A percentile compares a stretch with the other conserved stretches of the same genome.
Conservation (phyloP, 2,888 invertebrate species). For the Diplolepis rosae region DNA sequence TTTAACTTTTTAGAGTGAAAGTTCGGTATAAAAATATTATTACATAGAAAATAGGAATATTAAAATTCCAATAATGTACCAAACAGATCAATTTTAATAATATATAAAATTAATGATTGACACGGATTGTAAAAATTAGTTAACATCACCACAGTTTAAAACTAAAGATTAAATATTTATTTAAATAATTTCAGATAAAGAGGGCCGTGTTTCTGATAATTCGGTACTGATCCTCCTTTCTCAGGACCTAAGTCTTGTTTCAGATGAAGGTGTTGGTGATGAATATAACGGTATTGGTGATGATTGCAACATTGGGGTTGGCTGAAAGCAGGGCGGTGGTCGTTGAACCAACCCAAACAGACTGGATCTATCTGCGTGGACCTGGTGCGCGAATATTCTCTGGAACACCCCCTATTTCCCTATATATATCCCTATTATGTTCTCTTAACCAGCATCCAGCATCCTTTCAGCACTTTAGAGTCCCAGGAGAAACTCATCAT, state of each 20-base stretch:
- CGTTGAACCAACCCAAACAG: slow-evolving; percentile 70
- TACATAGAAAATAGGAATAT: too few species aligned
- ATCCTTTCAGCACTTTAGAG: slow-evolving; percentile 4
- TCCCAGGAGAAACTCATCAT: slow-evolving; percentile 18
- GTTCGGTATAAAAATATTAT: too few species aligned
- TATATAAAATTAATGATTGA: too few species aligned
- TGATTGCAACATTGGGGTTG: slow-evolving; percentile 61
- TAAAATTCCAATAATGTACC: too few species aligned
- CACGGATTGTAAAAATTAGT: too few species aligned
- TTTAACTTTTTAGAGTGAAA: too few species aligned
- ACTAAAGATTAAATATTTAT: too few species aligned
- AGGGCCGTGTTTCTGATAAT: not conserved
- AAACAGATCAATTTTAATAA: too few species aligned
- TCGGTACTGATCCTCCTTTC: slow-evolving; percentile 4
- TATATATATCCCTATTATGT: not conserved
- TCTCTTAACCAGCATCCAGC: not conserved
- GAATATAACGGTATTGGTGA: not conserved
- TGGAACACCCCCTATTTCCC: slow-evolving; percentile 4
- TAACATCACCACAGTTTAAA: too few species aligned
- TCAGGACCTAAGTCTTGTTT: not conserved
- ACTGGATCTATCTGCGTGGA: slow-evolving; percentile 65
- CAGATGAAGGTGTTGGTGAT: slow-evolving; percentile 9
- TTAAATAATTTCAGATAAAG: too few species aligned
- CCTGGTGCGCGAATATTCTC: slow-evolving; percentile 55
- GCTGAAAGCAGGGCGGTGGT: slow-evolving; percentile 73